Evolutionary conservation across 2,797 vertebrate species (phyloP).

Genomic region (Triplophysa bombifrons): DNA sequence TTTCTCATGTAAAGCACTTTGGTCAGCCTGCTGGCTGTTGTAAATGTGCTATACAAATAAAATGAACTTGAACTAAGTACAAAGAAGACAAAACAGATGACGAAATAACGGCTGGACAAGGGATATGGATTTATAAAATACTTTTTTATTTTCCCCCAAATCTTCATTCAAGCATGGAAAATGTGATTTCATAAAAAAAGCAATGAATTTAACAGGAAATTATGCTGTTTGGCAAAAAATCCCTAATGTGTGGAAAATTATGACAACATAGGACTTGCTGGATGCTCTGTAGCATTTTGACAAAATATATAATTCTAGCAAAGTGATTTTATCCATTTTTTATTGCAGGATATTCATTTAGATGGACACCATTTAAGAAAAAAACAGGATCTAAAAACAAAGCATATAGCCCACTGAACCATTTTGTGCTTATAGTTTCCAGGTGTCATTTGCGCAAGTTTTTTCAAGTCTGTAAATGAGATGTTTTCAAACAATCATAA

Average conservation of each 20-base stretch:
- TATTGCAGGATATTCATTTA: not conserved
- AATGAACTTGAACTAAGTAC: too few relatives aligned
- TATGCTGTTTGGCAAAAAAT: constrained; percentile 3
- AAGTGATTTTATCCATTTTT: not conserved
- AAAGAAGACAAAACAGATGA: not conserved
- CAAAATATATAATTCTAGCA: not conserved
- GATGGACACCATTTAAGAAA: not conserved
- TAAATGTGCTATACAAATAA: too few relatives aligned
- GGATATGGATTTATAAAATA: constrained; percentile 47
- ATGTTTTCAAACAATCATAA: not conserved
- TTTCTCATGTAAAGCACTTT: too few relatives aligned
- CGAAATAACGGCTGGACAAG: constrained; percentile 25
- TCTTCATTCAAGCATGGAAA: not conserved
- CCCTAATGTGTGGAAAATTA: not conserved
- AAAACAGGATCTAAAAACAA: constrained; percentile 12
- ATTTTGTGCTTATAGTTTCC: constrained; percentile 1
- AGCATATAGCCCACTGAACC: not conserved
- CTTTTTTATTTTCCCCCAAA: constrained; percentile 21
- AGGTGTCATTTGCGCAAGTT: not conserved
- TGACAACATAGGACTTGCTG: not conserved
- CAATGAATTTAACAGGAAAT: not conserved
- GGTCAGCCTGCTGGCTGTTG: too few relatives aligned
- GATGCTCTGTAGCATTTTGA: not conserved
- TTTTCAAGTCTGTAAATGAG: not conserved
- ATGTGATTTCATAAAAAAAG: not conserved